Conservation (phyloP, 1,140 invertebrate genomes). For the Harlomillsia oculata region DNA sequence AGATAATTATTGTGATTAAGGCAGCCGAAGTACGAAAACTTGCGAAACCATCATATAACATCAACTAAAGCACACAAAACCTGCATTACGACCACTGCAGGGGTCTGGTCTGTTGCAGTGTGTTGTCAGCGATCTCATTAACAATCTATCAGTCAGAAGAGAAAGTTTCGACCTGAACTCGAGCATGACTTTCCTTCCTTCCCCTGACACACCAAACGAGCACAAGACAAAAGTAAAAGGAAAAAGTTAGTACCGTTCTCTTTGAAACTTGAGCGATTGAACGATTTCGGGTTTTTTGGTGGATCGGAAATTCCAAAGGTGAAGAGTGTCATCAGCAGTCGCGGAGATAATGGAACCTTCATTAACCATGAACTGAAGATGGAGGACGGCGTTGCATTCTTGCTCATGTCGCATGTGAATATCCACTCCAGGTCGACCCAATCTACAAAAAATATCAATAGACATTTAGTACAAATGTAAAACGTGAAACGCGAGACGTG, state of each 20-base stretch:
- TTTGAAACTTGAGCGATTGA: constrained; percentile 91
- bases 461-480: not conserved
- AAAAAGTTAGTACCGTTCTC: constrained; percentile 67
- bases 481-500: too few relatives aligned
- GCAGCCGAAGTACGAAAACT: too few relatives aligned
- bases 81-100: too few relatives aligned
- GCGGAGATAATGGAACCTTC: constrained; percentile 90
- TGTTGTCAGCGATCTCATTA: too few relatives aligned
- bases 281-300: constrained; percentile 82
- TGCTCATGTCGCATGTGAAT: constrained; percentile 77
- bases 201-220: too few relatives aligned
- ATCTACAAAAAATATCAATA: constrained; percentile 46
- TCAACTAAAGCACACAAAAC: too few relatives aligned
- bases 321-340: constrained; percentile 86
- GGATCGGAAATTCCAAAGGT: constrained; percentile 88
- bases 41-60: too few relatives aligned
- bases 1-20: too few relatives aligned
- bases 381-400: constrained; percentile 62
- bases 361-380: constrained; percentile 88
- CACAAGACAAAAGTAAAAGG: not conserved
- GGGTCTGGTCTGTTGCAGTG: too few relatives aligned
- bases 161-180: too few relatives aligned
- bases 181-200: too few relatives aligned
- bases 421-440: constrained; percentile 90
- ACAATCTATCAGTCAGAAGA: too few relatives aligned